Evolutionary conservation across 2,797 vertebrate species (phyloP).

Genomic region (Sternarchorhynchus goeldii): DNA sequence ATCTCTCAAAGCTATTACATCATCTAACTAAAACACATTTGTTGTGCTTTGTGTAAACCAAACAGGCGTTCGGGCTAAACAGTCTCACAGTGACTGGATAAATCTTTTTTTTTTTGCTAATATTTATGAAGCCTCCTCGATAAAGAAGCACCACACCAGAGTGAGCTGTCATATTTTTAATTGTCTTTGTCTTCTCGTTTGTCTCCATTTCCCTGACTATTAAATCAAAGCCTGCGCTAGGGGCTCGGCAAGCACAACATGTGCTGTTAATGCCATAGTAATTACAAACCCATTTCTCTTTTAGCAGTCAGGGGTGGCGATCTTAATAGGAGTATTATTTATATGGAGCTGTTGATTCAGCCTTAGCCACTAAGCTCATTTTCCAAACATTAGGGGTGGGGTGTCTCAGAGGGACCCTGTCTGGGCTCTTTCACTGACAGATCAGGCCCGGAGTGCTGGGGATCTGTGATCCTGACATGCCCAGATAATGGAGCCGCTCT

Average conservation of each 20-base stretch:
- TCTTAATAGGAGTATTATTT: slow-evolving; percentile 59
- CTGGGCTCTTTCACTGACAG: slow-evolving; percentile 56
- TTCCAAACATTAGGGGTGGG: slow-evolving; percentile 57
- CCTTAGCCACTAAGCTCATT: slow-evolving; percentile 56
- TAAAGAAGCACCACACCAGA: neutral
- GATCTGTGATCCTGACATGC: slow-evolving; percentile 62
- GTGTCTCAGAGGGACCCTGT: slow-evolving; percentile 52
- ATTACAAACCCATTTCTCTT: slow-evolving; percentile 56
- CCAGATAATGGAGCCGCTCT: slow-evolving; percentile 57
- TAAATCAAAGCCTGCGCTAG: slow-evolving; percentile 37
- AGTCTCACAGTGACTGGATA: neutral
- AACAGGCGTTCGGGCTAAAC: neutral
- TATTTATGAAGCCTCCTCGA: slow-evolving; percentile 5
- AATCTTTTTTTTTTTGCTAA: neutral
- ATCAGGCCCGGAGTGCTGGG: slow-evolving; percentile 54
- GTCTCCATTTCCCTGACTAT: slow-evolving; percentile 44
- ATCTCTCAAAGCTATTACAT: neutral
- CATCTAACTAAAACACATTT: slow-evolving; percentile 6
- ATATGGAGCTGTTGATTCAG: slow-evolving; percentile 52
- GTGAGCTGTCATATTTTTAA: slow-evolving; percentile 12
- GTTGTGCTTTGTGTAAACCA: neutral
- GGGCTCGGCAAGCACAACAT: slow-evolving; percentile 43
- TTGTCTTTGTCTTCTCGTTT: slow-evolving; percentile 37
- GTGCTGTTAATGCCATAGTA: slow-evolving; percentile 52
- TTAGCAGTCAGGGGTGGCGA: slow-evolving; percentile 52